Base-by-base conservation (phyloP, 2,888 invertebrate genomes). In the Rhagium mordax region DNA sequence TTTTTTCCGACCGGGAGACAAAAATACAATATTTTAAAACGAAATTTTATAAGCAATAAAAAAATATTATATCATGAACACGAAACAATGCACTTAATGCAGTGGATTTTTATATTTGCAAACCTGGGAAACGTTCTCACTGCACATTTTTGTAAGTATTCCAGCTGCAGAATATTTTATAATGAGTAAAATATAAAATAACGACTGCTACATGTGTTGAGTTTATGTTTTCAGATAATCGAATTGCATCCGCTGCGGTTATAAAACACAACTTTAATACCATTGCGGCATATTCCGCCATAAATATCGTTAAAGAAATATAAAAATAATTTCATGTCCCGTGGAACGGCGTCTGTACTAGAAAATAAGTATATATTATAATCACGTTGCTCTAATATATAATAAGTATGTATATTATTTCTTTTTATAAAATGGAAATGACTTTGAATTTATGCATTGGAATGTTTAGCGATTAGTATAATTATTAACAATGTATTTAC, bases 151-250 rank as follows among this genome's bases (percentile, higher is more conserved):
- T 51, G 51, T 33, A 41, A 53, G 18, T 24, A 24, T 61, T 48
- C 24, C 27, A 62, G 27, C 49, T 65, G 65, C 53, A 51, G 41
- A 51, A 53, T 53, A 65, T 65, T 65, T 53, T 55, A 53, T 65
- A 65, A 65, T 65, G 41, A 65, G 65, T 55, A 55, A 65, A 65
- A 65, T 65, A 55, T 65, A 55, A 65, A 65, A 65, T 65, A 65
- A 65, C 65, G 65, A 29, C 53, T 29, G 20, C 53, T 65, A 65
- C 65, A 65, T 65, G 65, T 65, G 53, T 65, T 65, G 65, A 53
- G 65, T 53, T 65, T 65, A 65, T 29, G 53, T 65, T 65, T 65
- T 53, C 53, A 49, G 65, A 53, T 53, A 65, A 41, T 49, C 51
- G 18, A 65, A 53, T 65, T 65, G 65, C 69, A 59, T 69, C 24